Conservation (phyloP, 2,888 invertebrate genomes). For the Drosophila paranaensis region DNA sequence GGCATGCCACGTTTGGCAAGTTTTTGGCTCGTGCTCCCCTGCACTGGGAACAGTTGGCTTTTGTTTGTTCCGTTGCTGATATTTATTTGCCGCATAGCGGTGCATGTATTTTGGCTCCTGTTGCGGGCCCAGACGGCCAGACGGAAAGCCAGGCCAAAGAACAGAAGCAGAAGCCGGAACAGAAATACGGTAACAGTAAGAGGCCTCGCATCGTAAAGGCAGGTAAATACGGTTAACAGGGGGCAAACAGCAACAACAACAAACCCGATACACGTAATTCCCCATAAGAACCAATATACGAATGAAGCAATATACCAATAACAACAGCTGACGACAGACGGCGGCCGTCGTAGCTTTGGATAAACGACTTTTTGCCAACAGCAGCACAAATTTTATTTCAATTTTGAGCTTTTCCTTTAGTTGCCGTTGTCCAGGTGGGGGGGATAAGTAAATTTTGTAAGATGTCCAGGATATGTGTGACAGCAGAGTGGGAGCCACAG, state of each 20-base stretch:
- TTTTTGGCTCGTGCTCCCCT: not conserved
- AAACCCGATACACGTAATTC: constrained; percentile 50
- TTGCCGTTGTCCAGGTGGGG: not conserved
- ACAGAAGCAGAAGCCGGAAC: constrained; percentile 16
- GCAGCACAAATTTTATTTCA: constrained; percentile 44
- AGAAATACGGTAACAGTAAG: constrained; percentile 14
- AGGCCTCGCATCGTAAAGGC: constrained; percentile 6
- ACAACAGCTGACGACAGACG: constrained; percentile 57
- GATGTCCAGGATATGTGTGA: constrained; percentile 52
- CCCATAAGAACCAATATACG: constrained; percentile 48
- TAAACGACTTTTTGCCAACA: constrained; percentile 44
- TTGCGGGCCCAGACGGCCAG: constrained; percentile 7
- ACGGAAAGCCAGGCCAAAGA: constrained; percentile 6
- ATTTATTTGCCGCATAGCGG: constrained; percentile 65
- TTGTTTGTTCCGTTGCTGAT: constrained; percentile 41
- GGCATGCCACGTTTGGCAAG: not conserved
- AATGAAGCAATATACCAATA: constrained; percentile 48
- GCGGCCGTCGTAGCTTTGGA: constrained; percentile 38
- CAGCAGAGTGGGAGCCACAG: constrained; percentile 19
- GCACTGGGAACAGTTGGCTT: constrained; percentile 11
- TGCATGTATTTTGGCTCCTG: constrained; percentile 59
- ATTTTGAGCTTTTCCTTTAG: constrained; percentile 10
- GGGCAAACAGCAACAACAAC: not conserved
- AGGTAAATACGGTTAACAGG: constrained; percentile 36
- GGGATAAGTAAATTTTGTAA: constrained; percentile 24